Evolutionary conservation across 2,113 vertebrate species (phyloP).

Genomic region (Myotis davidii): DNA sequence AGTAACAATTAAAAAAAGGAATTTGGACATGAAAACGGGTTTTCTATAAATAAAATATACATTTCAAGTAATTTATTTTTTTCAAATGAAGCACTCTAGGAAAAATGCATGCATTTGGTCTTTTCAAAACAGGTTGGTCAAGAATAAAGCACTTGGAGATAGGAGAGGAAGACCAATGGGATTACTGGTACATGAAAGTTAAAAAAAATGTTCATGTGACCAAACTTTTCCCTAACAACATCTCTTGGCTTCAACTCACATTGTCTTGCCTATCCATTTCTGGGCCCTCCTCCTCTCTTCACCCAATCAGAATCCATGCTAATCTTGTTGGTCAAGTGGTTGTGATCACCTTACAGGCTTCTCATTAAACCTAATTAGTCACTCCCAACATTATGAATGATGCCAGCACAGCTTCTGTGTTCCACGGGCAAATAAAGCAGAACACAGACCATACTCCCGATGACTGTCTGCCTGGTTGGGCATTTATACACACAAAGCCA

Average conservation of each 20-base stretch:
- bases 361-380: background rate
- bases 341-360: background rate
- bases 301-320: background rate
- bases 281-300: background rate
- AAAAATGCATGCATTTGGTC: background rate
- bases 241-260: background rate
- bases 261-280: background rate
- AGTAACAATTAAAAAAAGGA: background rate
- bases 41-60: background rate
- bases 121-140: background rate
- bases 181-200: background rate
- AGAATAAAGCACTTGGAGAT: background rate
- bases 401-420: background rate
- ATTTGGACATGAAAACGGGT: background rate
- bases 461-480: background rate
- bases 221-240: background rate
- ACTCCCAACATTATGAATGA: background rate
- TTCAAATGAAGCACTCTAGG: background rate
- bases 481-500: background rate
- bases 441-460: background rate
- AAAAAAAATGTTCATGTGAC: background rate
- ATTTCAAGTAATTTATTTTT: background rate
- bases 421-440: background rate
- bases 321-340: background rate
- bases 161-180: background rate